Percentiles rank a stretch among this genome's conserved stretches.
phyloP scores from a whole-genome alignment of 2,113 vertebrate genomes.

The Alethe diademata region DNA sequence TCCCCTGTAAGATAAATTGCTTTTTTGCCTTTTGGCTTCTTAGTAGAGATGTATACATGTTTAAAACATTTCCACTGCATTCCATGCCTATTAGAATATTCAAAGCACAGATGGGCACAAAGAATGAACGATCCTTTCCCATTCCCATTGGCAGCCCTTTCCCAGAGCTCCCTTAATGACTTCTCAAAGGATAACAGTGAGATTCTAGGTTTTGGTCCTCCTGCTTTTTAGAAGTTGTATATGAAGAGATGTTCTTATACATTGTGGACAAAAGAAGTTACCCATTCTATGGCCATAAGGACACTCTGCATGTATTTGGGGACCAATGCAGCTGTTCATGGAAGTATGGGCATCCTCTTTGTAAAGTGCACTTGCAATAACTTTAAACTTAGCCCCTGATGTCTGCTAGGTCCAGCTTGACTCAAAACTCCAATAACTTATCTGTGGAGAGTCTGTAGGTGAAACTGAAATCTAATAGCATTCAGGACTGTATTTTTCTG shows the following conservation, averaged over 20 bases:
- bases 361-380: background rate
- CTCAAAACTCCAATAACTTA: background rate
- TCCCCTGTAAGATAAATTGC: background rate
- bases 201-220: background rate
- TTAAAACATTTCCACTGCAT: background rate
- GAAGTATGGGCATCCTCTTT: background rate
- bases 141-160: background rate
- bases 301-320: background rate
- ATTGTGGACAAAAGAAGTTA: background rate
- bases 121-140: background rate
- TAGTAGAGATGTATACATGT: background rate
- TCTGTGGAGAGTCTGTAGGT: background rate
- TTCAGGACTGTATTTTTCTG: background rate
- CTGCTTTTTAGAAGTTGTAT: background rate
- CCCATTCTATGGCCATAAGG: background rate
- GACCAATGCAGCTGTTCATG: background rate
- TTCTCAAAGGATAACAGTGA: background rate
- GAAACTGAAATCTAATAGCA: background rate
- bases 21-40: background rate
- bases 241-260: background rate
- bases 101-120: background rate
- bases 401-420: background rate
- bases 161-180: background rate
- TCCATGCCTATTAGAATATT: background rate
- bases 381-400: background rate